Percentiles rank a stretch among this genome's conserved stretches.
These are phyloP conservation scores for Drosophila kambysellisi DNA, from an alignment of 2,888 invertebrate genomes.

Conservation along the genomic window DNA sequence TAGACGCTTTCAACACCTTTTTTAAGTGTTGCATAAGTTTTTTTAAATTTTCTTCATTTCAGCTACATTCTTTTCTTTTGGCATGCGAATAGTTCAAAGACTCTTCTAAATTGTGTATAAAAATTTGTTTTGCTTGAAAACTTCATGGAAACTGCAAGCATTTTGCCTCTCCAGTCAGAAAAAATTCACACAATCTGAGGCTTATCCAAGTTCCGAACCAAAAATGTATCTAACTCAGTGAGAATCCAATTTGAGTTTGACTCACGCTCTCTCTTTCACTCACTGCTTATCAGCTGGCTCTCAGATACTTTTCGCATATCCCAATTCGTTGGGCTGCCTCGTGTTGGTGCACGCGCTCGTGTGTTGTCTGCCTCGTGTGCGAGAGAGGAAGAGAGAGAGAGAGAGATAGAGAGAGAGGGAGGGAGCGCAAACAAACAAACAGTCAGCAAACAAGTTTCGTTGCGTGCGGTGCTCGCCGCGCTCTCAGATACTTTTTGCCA, in stretches of 20 bases:
- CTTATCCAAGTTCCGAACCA: constrained; percentile 61
- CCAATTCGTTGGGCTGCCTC: constrained; percentile 41
- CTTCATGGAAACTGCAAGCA: constrained; percentile 24
- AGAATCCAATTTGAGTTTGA: constrained; percentile 61
- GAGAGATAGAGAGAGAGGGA: constrained; percentile 10
- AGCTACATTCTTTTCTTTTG: not conserved
- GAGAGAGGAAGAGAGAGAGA: constrained; percentile 19
- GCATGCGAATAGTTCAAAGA: no score
- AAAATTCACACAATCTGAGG: no score
- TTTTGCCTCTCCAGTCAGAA: constrained; percentile 32
- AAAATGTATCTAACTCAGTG: constrained; percentile 65
- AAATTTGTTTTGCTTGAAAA: constrained; percentile 20
- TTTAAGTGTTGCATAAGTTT: not conserved
- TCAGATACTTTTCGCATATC: constrained; percentile 43
- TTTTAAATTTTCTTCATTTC: not conserved
- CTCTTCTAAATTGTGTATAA: not conserved
- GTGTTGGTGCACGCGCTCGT: constrained; percentile 27
- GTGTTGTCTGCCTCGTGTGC: not conserved
- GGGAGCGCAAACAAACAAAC: constrained; percentile 20
- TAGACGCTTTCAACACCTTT: not conserved
- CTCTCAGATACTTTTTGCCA: constrained; percentile 67
- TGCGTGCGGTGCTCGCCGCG: constrained; percentile 48
- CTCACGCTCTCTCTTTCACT: constrained; percentile 20
- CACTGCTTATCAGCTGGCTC: constrained; percentile 39
- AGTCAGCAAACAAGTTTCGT: constrained; percentile 61